phyloP scores from a whole-genome alignment of 2,113 vertebrate species.

The Cheilinus undulatus region DNA sequence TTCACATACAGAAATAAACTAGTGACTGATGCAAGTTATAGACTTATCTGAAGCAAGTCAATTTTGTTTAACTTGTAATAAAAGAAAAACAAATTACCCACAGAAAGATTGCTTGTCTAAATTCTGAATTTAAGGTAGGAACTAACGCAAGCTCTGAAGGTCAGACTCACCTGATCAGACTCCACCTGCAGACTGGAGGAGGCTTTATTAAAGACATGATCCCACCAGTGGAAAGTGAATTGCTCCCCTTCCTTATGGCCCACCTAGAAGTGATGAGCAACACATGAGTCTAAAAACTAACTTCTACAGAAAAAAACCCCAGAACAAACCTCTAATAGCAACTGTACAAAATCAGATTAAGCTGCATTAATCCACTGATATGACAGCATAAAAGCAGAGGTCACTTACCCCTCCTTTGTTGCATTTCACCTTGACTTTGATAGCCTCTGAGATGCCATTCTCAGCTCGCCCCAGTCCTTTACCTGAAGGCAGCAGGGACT shows the following conservation, averaged over 20 bases:
- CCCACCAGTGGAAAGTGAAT: constrained; percentile 97
- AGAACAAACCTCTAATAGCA: not conserved
- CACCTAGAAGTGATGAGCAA: constrained; percentile 78
- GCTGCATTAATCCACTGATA: not conserved
- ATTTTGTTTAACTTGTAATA: too few relatives aligned
- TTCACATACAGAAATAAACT: too few relatives aligned
- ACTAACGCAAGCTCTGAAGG: too few relatives aligned
- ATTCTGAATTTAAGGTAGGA: too few relatives aligned
- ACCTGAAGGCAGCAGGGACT: constrained; percentile 77
- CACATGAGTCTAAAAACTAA: not conserved
- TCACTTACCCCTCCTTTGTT: constrained; percentile 90
- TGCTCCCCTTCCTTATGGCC: constrained; percentile 90
- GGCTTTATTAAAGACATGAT: constrained; percentile 93
- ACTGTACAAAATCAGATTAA: not conserved
- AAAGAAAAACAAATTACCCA: too few relatives aligned
- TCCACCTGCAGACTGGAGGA: constrained; percentile 89
- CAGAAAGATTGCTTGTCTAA: too few relatives aligned
- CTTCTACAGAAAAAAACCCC: too few relatives aligned
- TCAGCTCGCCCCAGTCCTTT: constrained; percentile 89
- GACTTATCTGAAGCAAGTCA: too few relatives aligned
- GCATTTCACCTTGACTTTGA: constrained; percentile 92
- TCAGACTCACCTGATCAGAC: constrained; percentile 79
- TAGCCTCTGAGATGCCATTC: constrained; percentile 89
- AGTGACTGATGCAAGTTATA: too few relatives aligned
- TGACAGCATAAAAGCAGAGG: not conserved